Conservation (phyloP, 2,797 vertebrate species). For the Delichon dasypus region DNA sequence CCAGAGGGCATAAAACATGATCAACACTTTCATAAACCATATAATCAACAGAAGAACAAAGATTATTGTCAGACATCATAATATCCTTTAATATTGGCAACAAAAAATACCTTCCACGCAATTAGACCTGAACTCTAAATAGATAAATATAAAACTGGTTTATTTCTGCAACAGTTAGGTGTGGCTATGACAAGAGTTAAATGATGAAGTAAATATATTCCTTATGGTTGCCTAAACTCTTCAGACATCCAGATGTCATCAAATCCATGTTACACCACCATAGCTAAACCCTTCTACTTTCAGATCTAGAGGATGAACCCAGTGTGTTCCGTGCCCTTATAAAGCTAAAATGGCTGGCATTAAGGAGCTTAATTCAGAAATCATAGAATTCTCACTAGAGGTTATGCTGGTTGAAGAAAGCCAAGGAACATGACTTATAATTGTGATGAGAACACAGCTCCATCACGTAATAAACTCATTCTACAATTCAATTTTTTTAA, state of each 20-base stretch:
- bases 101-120: background rate
- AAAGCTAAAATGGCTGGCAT: background rate
- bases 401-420: background rate
- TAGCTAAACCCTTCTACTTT: background rate
- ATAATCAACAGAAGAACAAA: background rate
- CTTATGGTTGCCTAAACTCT: background rate
- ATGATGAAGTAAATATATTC: background rate
- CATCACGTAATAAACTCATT: background rate
- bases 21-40: background rate
- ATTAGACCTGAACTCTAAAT: background rate
- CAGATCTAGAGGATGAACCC: background rate
- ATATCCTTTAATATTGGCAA: background rate
- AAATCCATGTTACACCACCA: background rate
- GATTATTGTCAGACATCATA: background rate
- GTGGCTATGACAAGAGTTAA: background rate
- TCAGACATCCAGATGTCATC: background rate
- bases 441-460: background rate
- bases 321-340: background rate
- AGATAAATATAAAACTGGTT: background rate
- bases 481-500: background rate
- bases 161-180: background rate
- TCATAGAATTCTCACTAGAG: background rate
- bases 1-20: background rate
- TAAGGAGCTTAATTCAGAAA: background rate
- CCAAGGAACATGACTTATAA: background rate